Percentiles rank a stretch among this genome's conserved stretches.
Conservation (phyloP, 30 jellyfish, hydroid and myxozoan genomes). For the Nemopilema nomurai region DNA sequence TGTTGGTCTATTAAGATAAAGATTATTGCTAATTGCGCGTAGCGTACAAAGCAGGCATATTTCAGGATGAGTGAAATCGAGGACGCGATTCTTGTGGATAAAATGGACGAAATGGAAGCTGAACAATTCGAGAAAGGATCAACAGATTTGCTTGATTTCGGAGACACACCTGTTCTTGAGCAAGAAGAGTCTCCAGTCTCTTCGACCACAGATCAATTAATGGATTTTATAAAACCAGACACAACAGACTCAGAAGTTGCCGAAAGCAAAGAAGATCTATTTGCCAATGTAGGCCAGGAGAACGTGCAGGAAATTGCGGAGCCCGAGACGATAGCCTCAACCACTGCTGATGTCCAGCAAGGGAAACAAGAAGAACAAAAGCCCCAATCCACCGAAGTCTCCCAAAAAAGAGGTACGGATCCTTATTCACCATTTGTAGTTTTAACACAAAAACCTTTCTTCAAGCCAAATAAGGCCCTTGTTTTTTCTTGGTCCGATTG, state of each 20-base stretch:
- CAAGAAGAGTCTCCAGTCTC: slow-evolving; percentile 64
- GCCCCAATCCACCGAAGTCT: neutral
- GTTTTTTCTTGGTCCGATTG: too few species aligned
- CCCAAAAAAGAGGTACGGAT: neutral
- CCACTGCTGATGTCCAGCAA: neutral
- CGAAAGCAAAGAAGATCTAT: neutral
- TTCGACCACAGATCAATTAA: slow-evolving; percentile 64
- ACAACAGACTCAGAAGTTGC: slow-evolving; percentile 10
- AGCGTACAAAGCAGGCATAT: neutral
- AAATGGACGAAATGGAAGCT: slow-evolving; percentile 62
- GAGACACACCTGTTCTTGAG: slow-evolving; percentile 49
- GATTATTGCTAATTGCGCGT: neutral
- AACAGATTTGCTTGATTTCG: slow-evolving; percentile 29
- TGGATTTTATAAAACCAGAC: slow-evolving; percentile 61
- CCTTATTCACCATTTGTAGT: neutral
- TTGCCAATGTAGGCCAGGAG: slow-evolving; percentile 3
- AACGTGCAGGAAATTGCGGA: slow-evolving; percentile 7
- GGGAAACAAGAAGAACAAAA: neutral
- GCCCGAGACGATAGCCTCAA: neutral
- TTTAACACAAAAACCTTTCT: too few species aligned
- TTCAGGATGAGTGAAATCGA: slow-evolving; percentile 58
- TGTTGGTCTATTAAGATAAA: neutral
- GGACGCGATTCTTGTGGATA: slow-evolving; percentile 60
- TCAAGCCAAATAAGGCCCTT: too few species aligned
- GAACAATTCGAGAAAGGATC: slow-evolving; percentile 44